Evolutionary conservation across 64 coral and sea anemone species (phyloP), one percentile per base, ranked within the genome.

Genomic region (Dendrophyllia cribrosa): DNA sequence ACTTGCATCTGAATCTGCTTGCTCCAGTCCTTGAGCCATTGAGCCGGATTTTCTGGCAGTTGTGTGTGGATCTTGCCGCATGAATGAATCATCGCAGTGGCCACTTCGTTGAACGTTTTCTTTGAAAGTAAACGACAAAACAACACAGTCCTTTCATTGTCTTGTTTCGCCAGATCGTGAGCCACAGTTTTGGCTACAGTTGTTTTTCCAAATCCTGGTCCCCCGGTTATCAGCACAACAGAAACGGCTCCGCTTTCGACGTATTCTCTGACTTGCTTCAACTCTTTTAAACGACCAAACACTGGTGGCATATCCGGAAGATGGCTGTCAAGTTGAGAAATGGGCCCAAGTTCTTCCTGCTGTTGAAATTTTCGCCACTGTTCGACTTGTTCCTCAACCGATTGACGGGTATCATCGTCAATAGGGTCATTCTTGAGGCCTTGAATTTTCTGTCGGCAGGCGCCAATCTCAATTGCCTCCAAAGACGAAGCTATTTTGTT

Each of bases 171-270:
- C 20, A 89, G 6, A 59, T 44, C 15, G 49, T 89, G 74, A 78
- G 74, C 87, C 74, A 78, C 87, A 59, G 34, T 51, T 61, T 78
- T 89, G 4, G 74, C 74, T 60, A 68, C 87, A 23, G 87, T 58
- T 19, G 87, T 78, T 63, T 89, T 89, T 43, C 87, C 75, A 71
- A 58, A 88, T 15, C 85, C 85, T 74, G 85, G 85, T 43, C 69
- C 85, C 19, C 85, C 85, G 7, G 85, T 87, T 74, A 87, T 23
- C 13, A 87, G 44, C 43, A 87, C 85, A 43, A 65, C 85, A 4
- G 48, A 44, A 70, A 56, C 21, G 10, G 56, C n/a, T 14, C 50
- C n/a, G 19, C 9, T 49, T 9, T 45, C 58, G 69, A 87, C 51
- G 70, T 58, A 17, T 13, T 72, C 13, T 1, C 16, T 43, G 20